Conservation (phyloP, 1,140 invertebrate species). For the Drosophila serrata region DNA sequence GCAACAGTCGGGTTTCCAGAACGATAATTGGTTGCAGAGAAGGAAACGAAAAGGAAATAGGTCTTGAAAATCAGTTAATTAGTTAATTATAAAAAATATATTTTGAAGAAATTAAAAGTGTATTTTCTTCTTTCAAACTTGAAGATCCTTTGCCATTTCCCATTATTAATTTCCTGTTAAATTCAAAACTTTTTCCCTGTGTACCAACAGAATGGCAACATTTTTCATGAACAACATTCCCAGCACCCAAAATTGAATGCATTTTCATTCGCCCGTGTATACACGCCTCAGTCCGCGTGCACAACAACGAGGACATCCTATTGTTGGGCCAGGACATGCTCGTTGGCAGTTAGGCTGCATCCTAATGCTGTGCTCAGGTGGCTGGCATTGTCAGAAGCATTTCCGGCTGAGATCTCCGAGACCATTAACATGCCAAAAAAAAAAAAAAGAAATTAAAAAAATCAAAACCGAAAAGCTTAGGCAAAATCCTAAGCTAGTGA, state of each 20-base stretch:
- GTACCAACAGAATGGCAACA: slow-evolving; percentile 8
- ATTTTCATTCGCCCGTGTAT: slow-evolving; percentile 54
- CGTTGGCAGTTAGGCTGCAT: not conserved
- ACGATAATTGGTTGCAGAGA: slow-evolving; percentile 9
- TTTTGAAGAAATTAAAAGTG: too few relatives aligned
- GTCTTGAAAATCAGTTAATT: not conserved
- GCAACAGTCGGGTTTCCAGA: slow-evolving; percentile 9
- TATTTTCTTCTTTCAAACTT: too few relatives aligned
- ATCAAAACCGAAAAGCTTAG: slow-evolving; percentile 22
- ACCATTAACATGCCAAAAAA: slow-evolving; percentile 30
- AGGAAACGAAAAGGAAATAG: not conserved
- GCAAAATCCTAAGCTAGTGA: slow-evolving; percentile 40
- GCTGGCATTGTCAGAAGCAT: slow-evolving; percentile 36
- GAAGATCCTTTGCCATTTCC: too few relatives aligned
- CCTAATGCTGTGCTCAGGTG: slow-evolving; percentile 30
- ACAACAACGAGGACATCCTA: slow-evolving; percentile 57
- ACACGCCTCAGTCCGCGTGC: slow-evolving; percentile 53
- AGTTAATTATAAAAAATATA: too few relatives aligned
- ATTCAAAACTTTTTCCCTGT: not conserved
- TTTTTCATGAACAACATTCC: slow-evolving; percentile 9
- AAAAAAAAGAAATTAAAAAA: slow-evolving; percentile 4
- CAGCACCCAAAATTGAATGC: slow-evolving; percentile 46
- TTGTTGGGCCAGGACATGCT: slow-evolving; percentile 49
- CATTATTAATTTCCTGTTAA: not conserved
- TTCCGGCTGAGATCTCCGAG: slow-evolving; percentile 43